phyloP scores from a whole-genome alignment of 1,140 invertebrate genomes.

The fruit fly (Drosophila melanogaster) region DNA sequence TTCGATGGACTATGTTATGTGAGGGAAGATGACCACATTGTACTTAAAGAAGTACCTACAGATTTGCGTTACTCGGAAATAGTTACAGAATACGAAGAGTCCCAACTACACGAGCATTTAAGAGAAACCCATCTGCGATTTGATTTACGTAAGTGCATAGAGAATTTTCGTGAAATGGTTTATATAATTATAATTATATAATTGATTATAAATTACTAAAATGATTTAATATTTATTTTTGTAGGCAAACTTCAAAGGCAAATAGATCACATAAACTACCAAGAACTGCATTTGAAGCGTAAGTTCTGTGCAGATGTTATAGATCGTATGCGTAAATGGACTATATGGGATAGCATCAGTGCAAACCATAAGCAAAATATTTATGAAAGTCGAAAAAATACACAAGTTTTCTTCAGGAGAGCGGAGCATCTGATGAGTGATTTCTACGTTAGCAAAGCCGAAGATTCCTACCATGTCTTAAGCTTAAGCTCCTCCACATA shows the following conservation, averaged over 20 bases:
- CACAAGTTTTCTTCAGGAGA: conserved; percentile 17
- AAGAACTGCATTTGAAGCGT: background rate
- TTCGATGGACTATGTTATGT: conserved; percentile 13
- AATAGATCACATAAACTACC: background rate
- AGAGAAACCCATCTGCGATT: background rate
- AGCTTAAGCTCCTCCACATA: background rate
- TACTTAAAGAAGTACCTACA: background rate
- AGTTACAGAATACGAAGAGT: conserved; percentile 29
- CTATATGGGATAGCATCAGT: background rate
- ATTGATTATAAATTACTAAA: no score
- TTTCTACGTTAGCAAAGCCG: no score
- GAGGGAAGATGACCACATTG: background rate
- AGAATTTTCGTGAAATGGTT: background rate
- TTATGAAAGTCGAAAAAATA: background rate
- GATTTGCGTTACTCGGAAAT: conserved; percentile 16
- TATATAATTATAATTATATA: no score
- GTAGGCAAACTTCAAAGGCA: conserved; percentile 28
- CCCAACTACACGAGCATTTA: background rate
- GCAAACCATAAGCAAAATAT: background rate
- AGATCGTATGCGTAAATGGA: conserved; percentile 46
- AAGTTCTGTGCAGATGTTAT: conserved; percentile 53
- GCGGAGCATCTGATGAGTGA: conserved; percentile 3
- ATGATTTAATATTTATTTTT: background rate
- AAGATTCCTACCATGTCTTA: no score
- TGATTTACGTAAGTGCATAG: conserved; percentile 27